Conservation (phyloP, 1,140 invertebrate genomes). For the Drosophila gunungcola region DNA sequence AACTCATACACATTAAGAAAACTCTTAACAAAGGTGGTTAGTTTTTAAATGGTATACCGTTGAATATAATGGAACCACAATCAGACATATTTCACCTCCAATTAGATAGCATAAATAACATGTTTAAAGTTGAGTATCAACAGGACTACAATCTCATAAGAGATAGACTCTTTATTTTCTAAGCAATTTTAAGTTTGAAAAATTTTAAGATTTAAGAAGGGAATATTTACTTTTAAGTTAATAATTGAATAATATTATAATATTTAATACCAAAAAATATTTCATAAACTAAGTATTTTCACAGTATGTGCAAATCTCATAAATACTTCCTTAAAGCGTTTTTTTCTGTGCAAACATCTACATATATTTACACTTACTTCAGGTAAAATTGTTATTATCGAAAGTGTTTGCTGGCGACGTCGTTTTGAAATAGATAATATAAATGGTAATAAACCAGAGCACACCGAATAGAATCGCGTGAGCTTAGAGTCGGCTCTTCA, state of each 20-base stretch:
- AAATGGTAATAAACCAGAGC: constrained; percentile 22
- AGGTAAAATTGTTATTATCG: constrained; percentile 33
- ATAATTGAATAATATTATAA: too few species aligned
- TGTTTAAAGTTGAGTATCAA: too few species aligned
- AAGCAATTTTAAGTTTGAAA: too few species aligned
- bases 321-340: background rate
- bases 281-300: too few species aligned
- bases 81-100: too few species aligned
- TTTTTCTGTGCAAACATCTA: constrained; percentile 17
- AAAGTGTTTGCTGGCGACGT: constrained; percentile 41
- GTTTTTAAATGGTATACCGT: too few species aligned
- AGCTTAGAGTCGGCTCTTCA: constrained; percentile 15
- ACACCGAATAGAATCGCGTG: constrained; percentile 49
- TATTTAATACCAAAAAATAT: too few species aligned
- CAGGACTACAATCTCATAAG: too few species aligned
- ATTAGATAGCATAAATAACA: too few species aligned
- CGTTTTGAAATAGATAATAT: constrained; percentile 17
- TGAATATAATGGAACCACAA: too few species aligned
- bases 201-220: background rate
- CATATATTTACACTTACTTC: constrained; percentile 27
- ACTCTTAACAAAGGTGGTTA: background rate
- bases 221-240: background rate
- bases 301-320: too few species aligned
- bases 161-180: too few species aligned
- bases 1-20: constrained; percentile 17